A percentile compares a stretch with the other conserved stretches of the same genome.
These are phyloP conservation scores for Drosophila buzzatii DNA, from an alignment of 2,888 invertebrate species.

Conservation along the genomic window DNA sequence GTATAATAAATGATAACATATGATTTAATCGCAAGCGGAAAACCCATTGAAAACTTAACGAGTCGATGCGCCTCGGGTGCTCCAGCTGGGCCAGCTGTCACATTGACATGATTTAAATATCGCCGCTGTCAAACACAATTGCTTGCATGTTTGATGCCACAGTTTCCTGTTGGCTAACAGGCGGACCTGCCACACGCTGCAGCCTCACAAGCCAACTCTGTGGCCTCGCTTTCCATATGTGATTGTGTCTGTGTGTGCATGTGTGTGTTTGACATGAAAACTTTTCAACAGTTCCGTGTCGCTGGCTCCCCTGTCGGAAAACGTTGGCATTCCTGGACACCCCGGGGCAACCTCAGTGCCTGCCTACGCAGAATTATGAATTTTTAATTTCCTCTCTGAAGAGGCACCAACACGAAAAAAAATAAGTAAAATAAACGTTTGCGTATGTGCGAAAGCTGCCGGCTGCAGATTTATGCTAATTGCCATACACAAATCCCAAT, in stretches of 20 bases:
- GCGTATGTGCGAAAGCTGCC: constrained; percentile 5
- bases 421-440: constrained; percentile 1
- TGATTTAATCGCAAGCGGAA: constrained; percentile 37
- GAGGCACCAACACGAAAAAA: neutral
- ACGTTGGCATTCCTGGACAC: constrained; percentile 22
- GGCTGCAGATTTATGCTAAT: constrained; percentile 36
- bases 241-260: neutral
- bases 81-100: constrained; percentile 23
- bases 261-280: constrained; percentile 42
- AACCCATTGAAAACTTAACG: constrained; percentile 13
- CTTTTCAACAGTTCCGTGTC: constrained; percentile 12
- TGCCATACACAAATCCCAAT: constrained; percentile 17
- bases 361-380: constrained; percentile 37
- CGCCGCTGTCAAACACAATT: constrained; percentile 20
- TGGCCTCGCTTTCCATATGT: constrained; percentile 6
- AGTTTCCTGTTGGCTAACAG: constrained; percentile 24
- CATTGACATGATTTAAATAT: constrained; percentile 28
- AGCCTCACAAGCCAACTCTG: constrained; percentile 10
- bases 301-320: constrained; percentile 19
- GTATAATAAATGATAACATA: constrained; percentile 33
- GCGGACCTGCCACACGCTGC: constrained; percentile 19
- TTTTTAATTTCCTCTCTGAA: constrained; percentile 49
- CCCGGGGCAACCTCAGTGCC: neutral
- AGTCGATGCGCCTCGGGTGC: neutral
- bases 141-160: constrained; percentile 10